Base-by-base conservation (phyloP, 2,888 invertebrate genomes). In the Teleogryllus oceanicus region DNA sequence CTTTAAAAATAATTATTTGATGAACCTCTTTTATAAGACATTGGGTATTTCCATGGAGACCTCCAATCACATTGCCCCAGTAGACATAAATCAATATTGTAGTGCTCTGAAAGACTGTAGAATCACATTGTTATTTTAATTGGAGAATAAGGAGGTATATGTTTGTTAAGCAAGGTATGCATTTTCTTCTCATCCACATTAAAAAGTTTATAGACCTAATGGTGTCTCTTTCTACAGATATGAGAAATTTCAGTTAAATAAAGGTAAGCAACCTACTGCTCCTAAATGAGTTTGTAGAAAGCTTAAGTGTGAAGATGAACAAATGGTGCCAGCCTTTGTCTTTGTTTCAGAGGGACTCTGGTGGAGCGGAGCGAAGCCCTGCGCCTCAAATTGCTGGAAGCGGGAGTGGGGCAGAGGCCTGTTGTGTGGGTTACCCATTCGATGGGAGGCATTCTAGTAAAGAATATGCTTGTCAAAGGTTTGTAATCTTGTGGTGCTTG, bases 381-480 rank as follows among this genome's bases (percentile, higher is more conserved):
- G 79, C 86, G 92, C 18, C 88, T 90, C 24, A 92, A 92, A 82
- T 89, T 98, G 79, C 85, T 90, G 78, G 89, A 89, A 84, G 93
- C 96, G 37, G 94, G 94, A 78, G 91, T 98, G 13, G 98, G 98
- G 0, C 88, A 90, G 81, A 89, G 94, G 81, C 96, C 96, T 0
- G 90, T 96, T 50, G 90, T 98, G 51, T 98, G 97, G 96, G 90
- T 98, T 24, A 93, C 95, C 1, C 98, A 98, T 89, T 98, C 98
- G 2, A 97, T 98, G 97, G 98, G 98, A 82, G 98, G 97, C 16
- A 89, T 98, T 18, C 90, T 98, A 77, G 94, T 96, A 0, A 98
- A 98, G 87, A 91, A 94, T 85, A 92, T 97, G 84, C 88, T 97
- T 11, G 89, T 92, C 51, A 91, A 93, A 87, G 90, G 91, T 90